Evolutionary conservation across 2,113 vertebrate genomes (phyloP).

Genomic region (Pelmatolapia mariae): DNA sequence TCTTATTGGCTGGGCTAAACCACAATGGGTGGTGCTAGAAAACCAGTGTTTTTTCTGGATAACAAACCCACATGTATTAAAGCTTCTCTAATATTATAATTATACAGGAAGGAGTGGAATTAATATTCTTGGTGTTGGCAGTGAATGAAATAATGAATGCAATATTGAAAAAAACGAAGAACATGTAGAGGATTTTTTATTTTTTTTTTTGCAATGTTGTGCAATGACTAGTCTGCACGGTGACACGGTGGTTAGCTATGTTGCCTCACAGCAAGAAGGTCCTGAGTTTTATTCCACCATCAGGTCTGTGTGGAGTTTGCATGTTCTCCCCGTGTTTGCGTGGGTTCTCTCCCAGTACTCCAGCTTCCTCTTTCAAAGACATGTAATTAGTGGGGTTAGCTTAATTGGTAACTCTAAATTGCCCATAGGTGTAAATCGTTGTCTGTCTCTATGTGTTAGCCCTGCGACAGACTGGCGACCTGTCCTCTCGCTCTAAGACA

Average conservation of each 20-base stretch:
- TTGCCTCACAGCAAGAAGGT: background rate
- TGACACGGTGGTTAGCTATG: background rate
- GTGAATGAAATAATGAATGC: slow-evolving; percentile 2
- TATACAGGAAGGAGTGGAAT: slow-evolving; percentile 4
- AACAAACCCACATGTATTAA: background rate
- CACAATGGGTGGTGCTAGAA: background rate
- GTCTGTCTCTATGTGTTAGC: background rate
- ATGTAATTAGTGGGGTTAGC: background rate
- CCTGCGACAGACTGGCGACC: background rate
- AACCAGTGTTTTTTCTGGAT: slow-evolving; percentile 13
- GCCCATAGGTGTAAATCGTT: background rate
- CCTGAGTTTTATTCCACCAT: background rate
- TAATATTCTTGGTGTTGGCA: slow-evolving; percentile 10
- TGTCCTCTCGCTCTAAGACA: background rate
- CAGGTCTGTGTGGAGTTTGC: background rate
- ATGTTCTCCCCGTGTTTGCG: background rate
- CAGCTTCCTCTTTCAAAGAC: background rate
- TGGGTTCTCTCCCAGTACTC: fast-evolving
- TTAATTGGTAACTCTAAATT: background rate
- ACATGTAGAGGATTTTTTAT: background rate
- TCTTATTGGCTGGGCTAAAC: slow-evolving; percentile 8
- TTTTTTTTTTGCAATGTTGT: background rate
- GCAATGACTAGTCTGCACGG: background rate
- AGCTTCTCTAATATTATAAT: slow-evolving; percentile 37
- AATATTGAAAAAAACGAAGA: background rate